Base-by-base conservation (phyloP, 1,140 invertebrate genomes). In the Sycophila sp. region DNA sequence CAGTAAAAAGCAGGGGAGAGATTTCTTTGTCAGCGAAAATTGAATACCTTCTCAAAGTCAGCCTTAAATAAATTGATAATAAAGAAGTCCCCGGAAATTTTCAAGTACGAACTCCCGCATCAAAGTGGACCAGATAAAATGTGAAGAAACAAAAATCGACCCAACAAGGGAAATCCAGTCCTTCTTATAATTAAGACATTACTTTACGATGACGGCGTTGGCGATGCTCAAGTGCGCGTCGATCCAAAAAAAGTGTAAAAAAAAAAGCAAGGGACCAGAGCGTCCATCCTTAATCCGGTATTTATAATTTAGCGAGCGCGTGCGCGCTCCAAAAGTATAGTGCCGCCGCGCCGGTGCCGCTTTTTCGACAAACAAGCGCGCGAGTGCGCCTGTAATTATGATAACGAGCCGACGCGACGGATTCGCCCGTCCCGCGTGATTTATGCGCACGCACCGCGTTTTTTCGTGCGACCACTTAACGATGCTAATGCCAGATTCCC, bases 161-260 rank as follows among this genome's bases (percentile, higher is more conserved):
- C n/a, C n/a, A n/a, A n/a, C n/a, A n/a, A n/a, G n/a, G n/a, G n/a
- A 73, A 73, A 56, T 65, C 51, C 63, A 74, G 77, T 74, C 72
- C 71, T 75, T 79, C 79, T 81, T 77, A 78, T 83, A 84, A 82
- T 84, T 82, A 82, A 84, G 81, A 83, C 75, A 77, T 81, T 77
- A 78, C 75, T 82, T 83, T 81, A 80, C 69, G 78, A 77, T 71
- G n/a, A n/a, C 49, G 59, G 62, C 56, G 69, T 65, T 56, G 70
- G 64, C 60, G 45, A 8, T 51, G 13, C 8, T 71, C 45, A 59
- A 70, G 62, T 36, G 58, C 47, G n/a, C n/a, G n/a, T n/a, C n/a
- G n/a, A n/a, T 24, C 24, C n/a, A 26, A 24, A 51, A 51, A 51
- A 51, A 51, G 15, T 40, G 13, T n/a, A 40, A 26, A 24, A 51